phyloP scores from a whole-genome alignment of 2,797 vertebrate species.

The Typhlichthys eigenmanni region DNA sequence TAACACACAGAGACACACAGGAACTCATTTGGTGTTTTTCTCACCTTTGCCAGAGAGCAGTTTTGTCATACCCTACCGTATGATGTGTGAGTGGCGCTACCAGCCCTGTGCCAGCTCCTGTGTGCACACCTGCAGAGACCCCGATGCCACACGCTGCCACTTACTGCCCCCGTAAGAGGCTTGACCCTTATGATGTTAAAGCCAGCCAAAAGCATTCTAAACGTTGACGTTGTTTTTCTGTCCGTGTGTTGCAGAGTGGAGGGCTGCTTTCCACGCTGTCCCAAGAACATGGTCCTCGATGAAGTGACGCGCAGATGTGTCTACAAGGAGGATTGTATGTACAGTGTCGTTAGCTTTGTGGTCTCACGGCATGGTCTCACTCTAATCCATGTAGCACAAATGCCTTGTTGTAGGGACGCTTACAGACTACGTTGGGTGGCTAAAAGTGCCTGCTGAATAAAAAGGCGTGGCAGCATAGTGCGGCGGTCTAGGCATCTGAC shows the following conservation, averaged over 20 bases:
- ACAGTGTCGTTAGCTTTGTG: background rate
- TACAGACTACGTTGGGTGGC: too few relatives aligned
- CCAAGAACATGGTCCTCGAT: conserved; percentile 93
- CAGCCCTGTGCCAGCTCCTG: conserved; percentile 90
- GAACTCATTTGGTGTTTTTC: conserved; percentile 4
- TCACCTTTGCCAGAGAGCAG: conserved; percentile 81
- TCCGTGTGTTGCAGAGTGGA: conserved; percentile 83
- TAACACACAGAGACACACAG: too few relatives aligned
- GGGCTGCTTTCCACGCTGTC: conserved; percentile 95
- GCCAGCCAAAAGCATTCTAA: background rate
- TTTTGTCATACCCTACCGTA: conserved; percentile 90
- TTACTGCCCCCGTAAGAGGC: conserved; percentile 91
- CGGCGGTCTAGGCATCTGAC: too few relatives aligned
- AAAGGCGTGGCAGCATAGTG: too few relatives aligned
- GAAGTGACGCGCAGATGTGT: conserved; percentile 95
- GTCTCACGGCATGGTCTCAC: background rate
- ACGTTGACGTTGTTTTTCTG: conserved; percentile 31
- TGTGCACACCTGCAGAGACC: conserved; percentile 91
- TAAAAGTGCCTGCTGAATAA: too few relatives aligned
- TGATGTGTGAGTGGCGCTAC: conserved; percentile 97
- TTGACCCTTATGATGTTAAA: conserved; percentile 16
- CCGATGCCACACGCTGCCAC: conserved; percentile 85
- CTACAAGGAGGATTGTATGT: conserved; percentile 95
- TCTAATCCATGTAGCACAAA: background rate
- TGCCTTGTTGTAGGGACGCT: background rate